phyloP scores from a whole-genome alignment of 2,113 vertebrate species.

The Isurus oxyrinchus region DNA sequence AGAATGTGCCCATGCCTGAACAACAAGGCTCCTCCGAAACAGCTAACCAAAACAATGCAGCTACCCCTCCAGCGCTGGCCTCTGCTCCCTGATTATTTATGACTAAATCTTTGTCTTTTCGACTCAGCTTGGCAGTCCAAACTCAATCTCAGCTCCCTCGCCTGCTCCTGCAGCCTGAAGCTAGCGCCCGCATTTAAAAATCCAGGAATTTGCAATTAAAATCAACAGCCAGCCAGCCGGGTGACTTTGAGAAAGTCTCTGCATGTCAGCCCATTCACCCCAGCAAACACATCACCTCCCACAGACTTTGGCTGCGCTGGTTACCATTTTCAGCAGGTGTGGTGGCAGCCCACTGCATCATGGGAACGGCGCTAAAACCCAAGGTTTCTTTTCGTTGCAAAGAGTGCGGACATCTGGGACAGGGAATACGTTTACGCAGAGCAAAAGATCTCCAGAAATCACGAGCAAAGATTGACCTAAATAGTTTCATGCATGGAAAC shows the following conservation, averaged over 20 bases:
- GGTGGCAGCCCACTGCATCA: background rate
- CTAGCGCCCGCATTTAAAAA: slow-evolving; percentile 46
- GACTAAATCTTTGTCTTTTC: slow-evolving; percentile 61
- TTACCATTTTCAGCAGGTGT: accelerated
- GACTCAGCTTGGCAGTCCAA: slow-evolving; percentile 53
- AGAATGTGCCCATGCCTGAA: no score
- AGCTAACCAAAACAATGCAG: slow-evolving; percentile 57
- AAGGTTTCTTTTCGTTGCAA: background rate
- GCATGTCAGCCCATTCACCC: slow-evolving; percentile 36
- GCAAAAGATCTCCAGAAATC: background rate
- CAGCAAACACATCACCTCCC: slow-evolving; percentile 35
- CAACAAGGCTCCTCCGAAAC: background rate
- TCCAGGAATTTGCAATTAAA: slow-evolving; percentile 51
- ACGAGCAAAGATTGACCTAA: slow-evolving; percentile 7
- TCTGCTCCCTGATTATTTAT: slow-evolving; percentile 62
- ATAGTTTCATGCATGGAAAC: slow-evolving; percentile 16
- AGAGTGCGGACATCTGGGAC: background rate
- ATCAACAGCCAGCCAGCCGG: slow-evolving; percentile 21
- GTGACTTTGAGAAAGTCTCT: slow-evolving; percentile 39
- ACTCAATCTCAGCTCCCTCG: slow-evolving; percentile 54
- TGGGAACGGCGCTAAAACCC: background rate
- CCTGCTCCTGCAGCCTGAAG: slow-evolving; percentile 37
- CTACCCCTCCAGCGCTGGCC: slow-evolving; percentile 66
- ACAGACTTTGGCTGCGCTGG: background rate
- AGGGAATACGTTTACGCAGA: background rate